Evolutionary conservation across 2,888 invertebrate species (phyloP), one percentile per base, ranked within the genome.

Genomic region (Epirrita christyi): DNA sequence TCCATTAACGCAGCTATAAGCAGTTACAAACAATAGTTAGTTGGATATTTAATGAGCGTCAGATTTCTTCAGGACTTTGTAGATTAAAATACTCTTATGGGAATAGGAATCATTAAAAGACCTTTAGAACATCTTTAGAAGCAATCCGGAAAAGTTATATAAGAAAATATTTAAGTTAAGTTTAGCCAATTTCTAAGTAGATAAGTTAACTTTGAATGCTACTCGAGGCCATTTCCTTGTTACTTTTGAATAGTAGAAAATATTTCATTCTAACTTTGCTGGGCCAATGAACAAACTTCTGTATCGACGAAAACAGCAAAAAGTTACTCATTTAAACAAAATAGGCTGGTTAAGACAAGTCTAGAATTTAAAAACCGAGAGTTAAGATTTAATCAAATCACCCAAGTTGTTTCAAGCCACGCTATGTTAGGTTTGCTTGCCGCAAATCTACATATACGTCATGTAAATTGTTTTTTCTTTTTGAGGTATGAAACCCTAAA

Each of bases 281-380:
- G 11, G 11, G n/a, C 36, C 36, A 11, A 36, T 7, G 14, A 38
- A 38, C 14, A 38, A 13, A 14, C 14, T 38, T 14, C 38, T 38
- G 36, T 36, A 36, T 38, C 38, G 38, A 38, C 28, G n/a, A 36
- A 14, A 41, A 34, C 34, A 40, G 11, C 34, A 27, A 53, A n/a
- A 55, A 56, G 55, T 40, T 52, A 60, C 49, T 29, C 21, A 21
- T 21, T 21, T 28, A 38, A 55, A 52, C 40, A 27, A 49, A 61
- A 54, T 54, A 58, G 51, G 15, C 43, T 21, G 21, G 21, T 21
- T 21, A 3, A 21, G 21, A 21, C 21, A 21, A 21, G 21, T 21
- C 21, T 21, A 21, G 21, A 21, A 21, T 4, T 21, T 21, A 21
- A 21, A 21, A 21, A 21, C 21, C 21, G 2, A 21, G 21, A 21